Percentiles rank a stretch among this genome's conserved stretches.
These are phyloP conservation scores for Orchesella cincta DNA, from an alignment of 1,140 invertebrate species.

Conservation along the genomic window DNA sequence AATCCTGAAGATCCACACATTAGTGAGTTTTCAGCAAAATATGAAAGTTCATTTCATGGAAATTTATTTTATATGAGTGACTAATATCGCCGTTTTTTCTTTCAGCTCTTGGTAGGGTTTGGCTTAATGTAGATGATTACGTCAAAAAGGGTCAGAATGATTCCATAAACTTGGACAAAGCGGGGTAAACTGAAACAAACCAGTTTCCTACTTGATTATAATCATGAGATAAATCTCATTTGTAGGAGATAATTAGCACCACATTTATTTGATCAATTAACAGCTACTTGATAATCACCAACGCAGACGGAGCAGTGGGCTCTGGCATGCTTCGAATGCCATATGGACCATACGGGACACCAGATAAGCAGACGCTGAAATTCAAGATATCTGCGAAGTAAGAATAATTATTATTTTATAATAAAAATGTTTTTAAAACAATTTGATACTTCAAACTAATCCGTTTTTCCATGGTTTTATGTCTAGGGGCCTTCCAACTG, in stretches of 20 bases:
- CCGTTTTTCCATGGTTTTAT: no score
- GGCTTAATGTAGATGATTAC: conserved; percentile 24
- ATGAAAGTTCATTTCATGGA: neutral
- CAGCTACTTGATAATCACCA: neutral
- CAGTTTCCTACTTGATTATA: no score
- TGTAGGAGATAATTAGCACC: no score
- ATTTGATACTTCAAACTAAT: no score
- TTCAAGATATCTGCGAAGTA: conserved; percentile 35
- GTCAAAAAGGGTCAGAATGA: conserved; percentile 13
- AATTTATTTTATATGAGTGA: neutral
- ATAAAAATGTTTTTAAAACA: no score
- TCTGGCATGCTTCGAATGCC: neutral
- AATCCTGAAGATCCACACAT: conserved; percentile 5
- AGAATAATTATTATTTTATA: no score
- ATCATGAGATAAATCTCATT: no score
- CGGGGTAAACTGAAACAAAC: no score
- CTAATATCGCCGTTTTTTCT: no score
- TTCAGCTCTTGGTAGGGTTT: conserved; percentile 15
- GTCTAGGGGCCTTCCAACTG: conserved; percentile 35
- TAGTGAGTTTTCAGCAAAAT: conserved; percentile 4
- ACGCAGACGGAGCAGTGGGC: neutral
- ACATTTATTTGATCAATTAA: neutral
- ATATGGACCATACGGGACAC: conserved; percentile 26
- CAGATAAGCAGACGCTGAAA: conserved; percentile 18
- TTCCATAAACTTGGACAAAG: conserved; percentile 19